Base-by-base conservation (phyloP, 2,888 invertebrate species). In the Amiota minor region DNA sequence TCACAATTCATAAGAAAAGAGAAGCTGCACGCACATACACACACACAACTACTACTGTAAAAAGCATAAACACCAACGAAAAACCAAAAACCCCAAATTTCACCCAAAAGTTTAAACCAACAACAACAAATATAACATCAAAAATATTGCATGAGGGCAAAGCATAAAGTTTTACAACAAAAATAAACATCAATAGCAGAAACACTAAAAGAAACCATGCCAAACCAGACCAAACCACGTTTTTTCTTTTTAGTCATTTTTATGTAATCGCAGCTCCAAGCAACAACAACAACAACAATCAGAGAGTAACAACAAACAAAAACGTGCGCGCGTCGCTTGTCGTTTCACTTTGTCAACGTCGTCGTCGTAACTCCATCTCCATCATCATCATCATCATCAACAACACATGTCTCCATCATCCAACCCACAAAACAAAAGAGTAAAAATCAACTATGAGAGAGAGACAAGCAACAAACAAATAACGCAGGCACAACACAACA, bases 251-350 rank as follows among this genome's bases (percentile, higher is more conserved):
- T 65, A 18, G 18, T 68, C 1, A 68, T 16, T 53, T 68, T 68
- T 68, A 68, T 68, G 67, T 68, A 68, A 68, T 68, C 50, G 67
- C 50, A n/a, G 23, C 46, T 16, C 16, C 10, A 16, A 65, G 23
- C 47, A 65, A 35, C 1, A 65, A 47, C 47, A 65, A 16, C 23
- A 16, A 65, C 47, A 12, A 56, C 56, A 56, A 56, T 8, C 16
- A 20, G 0, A 3, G 23, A 23, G 23, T 23, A 47, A 65, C 62
- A 68, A 16, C 67, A 68, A 68, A 50, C 46, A 12, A 68, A 68
- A 68, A 68, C 67, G 50, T 68, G 67, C 65, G 62, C 62, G 45
- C 16, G 45, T 9, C 18, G 65, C 65, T 65, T 64, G 47, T 23
- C 64, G 64, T 64, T 64, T 64, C 64, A 64, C 64, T 64, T 62